Conservation (phyloP, 2,888 invertebrate species). For the Bursaphelenchus okinawaensis region DNA sequence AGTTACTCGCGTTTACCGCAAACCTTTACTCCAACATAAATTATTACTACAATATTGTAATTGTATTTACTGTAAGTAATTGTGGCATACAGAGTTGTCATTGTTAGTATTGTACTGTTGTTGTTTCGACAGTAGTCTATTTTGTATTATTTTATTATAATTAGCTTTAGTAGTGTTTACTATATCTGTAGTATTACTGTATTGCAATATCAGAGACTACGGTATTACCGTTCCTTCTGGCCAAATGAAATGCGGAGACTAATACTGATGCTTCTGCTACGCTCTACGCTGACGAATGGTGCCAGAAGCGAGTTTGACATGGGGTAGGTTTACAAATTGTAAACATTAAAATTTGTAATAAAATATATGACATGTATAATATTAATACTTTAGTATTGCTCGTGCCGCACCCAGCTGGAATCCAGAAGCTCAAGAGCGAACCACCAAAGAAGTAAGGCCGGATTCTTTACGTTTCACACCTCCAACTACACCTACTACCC, state of each 20-base stretch:
- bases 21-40: too few relatives aligned
- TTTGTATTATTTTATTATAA: too few relatives aligned
- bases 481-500: background rate
- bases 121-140: too few relatives aligned
- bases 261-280: background rate
- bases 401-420: conserved; percentile 12
- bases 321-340: too few relatives aligned
- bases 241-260: background rate
- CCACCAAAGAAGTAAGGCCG: background rate
- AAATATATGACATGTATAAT: too few relatives aligned
- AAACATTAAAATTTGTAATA: too few relatives aligned
- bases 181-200: background rate
- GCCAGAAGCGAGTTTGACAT: background rate
- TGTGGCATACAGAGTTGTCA: too few relatives aligned
- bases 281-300: background rate
- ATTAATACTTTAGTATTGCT: background rate
- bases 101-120: too few relatives aligned
- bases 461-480: background rate
- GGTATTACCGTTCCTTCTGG: background rate
- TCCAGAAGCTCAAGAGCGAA: background rate
- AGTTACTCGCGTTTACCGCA: background rate
- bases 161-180: too few relatives aligned
- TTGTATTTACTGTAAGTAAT: too few relatives aligned
- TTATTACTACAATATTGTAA: too few relatives aligned
- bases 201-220: background rate